These are phyloP conservation scores for Synanthedon vespiformis DNA, from an alignment of 2,888 invertebrate genomes.

Conservation along the genomic window DNA sequence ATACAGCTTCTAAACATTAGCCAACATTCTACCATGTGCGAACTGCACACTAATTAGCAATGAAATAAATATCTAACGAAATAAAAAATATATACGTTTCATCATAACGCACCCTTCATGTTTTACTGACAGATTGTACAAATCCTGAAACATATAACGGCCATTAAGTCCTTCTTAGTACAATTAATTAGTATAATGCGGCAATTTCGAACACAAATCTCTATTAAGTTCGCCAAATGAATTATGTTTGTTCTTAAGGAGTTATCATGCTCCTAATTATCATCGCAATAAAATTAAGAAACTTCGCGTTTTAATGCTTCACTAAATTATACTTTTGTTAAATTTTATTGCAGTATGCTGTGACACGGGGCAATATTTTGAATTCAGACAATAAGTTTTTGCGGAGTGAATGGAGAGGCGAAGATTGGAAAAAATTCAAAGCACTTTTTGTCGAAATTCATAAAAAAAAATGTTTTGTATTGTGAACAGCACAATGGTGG, in stretches of 20 bases:
- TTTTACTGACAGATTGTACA: slow-evolving; percentile 27
- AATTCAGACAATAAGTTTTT: slow-evolving; percentile 58
- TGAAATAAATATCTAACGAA: no score
- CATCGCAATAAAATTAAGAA: slow-evolving; percentile 53
- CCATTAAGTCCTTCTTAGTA: slow-evolving; percentile 54
- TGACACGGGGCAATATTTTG: slow-evolving; percentile 23
- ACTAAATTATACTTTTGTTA: slow-evolving; percentile 17
- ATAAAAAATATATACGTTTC: no score
- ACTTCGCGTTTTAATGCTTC: slow-evolving; percentile 32
- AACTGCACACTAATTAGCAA: no score
- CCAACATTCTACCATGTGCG: no score
- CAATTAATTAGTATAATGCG: slow-evolving; percentile 69
- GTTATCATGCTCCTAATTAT: slow-evolving; percentile 57
- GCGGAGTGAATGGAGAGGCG: slow-evolving; percentile 59
- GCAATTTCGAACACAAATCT: slow-evolving; percentile 62
- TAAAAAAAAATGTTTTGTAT: slow-evolving; percentile 65
- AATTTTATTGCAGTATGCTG: slow-evolving; percentile 23
- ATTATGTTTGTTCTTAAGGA: slow-evolving; percentile 60
- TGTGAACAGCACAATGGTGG: slow-evolving; percentile 63
- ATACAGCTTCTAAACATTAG: no score
- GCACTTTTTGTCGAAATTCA: slow-evolving; percentile 65
- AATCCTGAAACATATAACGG: slow-evolving; percentile 44
- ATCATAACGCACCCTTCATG: slow-evolving; percentile 3
- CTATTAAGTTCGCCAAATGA: slow-evolving; percentile 49
- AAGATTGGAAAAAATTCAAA: slow-evolving; percentile 69